phyloP scores from a whole-genome alignment of 1,140 invertebrate genomes.

The Drosophila tristis region DNA sequence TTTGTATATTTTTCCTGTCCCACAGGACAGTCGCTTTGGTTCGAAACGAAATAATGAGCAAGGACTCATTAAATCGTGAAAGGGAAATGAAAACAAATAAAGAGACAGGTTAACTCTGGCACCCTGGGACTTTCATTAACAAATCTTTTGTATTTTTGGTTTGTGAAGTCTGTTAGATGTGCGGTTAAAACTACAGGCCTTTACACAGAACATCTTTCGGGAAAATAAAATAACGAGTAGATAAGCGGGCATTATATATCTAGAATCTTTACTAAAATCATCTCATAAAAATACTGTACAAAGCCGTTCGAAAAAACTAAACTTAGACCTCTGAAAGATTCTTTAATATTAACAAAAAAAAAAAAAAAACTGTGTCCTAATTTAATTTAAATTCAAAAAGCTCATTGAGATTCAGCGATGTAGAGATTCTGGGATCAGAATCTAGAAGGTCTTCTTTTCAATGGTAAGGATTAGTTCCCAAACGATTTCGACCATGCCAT shows the following conservation, averaged over 20 bases:
- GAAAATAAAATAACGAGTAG: no score
- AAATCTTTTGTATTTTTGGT: no score
- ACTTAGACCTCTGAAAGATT: no score
- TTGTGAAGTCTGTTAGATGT: no score
- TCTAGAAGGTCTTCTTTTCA: conserved; percentile 9
- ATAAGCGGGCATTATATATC: no score
- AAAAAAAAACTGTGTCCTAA: background rate
- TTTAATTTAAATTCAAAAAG: background rate
- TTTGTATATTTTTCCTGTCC: background rate
- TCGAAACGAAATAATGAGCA: conserved; percentile 30
- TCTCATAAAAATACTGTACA: no score
- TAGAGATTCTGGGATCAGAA: background rate
- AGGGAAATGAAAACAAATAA: conserved; percentile 1
- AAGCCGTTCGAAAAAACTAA: no score
- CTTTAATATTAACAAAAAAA: no score
- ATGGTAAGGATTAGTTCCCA: conserved; percentile 7
- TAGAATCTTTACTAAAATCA: no score
- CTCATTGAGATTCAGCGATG: background rate
- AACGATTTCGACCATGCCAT: conserved; percentile 5
- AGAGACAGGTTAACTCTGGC: background rate
- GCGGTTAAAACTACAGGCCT: no score
- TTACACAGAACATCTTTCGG: no score
- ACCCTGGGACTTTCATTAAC: no score
- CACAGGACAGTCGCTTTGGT: conserved; percentile 22
- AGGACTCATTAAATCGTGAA: conserved; percentile 41